A percentile compares a stretch with the other conserved stretches of the same genome.
Evolutionary conservation across 2,113 vertebrate species (phyloP).

Genomic region (Ranitomeya variabilis): DNA sequence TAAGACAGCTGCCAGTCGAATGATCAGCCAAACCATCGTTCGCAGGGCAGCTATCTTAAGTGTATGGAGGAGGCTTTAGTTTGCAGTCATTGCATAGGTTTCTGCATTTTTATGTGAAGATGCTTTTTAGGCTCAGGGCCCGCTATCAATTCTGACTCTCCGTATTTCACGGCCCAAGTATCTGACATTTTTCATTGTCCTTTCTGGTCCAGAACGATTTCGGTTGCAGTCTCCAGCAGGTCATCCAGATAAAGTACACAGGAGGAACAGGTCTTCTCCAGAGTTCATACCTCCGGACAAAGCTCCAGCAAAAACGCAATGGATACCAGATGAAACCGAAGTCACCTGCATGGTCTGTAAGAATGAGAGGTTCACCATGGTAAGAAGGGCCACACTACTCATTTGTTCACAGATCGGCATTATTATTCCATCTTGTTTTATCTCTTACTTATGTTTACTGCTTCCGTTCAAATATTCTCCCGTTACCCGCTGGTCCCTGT

Average conservation of each 20-base stretch:
- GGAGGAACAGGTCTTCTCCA: constrained; percentile 66
- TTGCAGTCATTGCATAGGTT: no score
- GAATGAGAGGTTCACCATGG: constrained; percentile 93
- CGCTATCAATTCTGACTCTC: no score
- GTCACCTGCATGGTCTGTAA: constrained; percentile 89
- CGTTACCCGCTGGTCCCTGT: no score
- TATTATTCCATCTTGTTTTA: background rate
- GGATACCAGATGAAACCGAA: constrained; percentile 89
- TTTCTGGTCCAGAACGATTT: background rate
- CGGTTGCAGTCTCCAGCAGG: constrained; percentile 50
- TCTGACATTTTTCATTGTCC: background rate
- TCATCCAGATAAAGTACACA: constrained; percentile 71
- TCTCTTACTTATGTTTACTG: no score
- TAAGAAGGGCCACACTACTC: constrained; percentile 66
- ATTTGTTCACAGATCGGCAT: background rate
- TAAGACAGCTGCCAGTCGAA: no score
- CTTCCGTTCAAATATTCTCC: no score
- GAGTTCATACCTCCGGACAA: constrained; percentile 90
- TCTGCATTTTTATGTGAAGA: no score
- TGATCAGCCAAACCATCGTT: no score
- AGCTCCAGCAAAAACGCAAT: constrained; percentile 84
- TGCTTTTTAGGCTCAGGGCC: no score
- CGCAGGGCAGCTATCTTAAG: no score
- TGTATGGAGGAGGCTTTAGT: no score
- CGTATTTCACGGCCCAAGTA: background rate